Evolutionary conservation across 2,113 vertebrate genomes (phyloP).

Genomic region (Empidonax traillii): DNA sequence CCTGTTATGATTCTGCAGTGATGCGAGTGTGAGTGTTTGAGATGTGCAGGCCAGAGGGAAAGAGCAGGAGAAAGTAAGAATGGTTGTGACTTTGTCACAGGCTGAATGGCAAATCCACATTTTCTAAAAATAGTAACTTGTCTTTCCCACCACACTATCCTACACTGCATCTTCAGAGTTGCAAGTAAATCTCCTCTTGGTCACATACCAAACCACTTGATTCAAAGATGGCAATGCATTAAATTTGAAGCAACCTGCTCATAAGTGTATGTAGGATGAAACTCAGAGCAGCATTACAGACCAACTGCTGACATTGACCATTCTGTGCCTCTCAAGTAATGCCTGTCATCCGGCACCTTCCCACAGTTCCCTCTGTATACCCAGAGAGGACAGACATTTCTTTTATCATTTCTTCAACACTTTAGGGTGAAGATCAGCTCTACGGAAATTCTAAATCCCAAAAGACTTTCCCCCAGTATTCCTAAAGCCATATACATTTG

Average conservation of each 20-base stretch:
- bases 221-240: not conserved
- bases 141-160: not conserved
- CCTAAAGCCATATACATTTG: rapidly evolving
- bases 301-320: not conserved
- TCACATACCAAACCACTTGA: not conserved
- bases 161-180: not conserved
- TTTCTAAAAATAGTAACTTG: not conserved
- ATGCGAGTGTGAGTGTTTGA: not conserved
- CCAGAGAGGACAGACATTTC: not conserved
- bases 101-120: not conserved
- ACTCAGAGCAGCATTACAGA: not conserved
- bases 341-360: not conserved
- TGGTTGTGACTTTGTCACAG: not conserved
- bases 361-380: not conserved
- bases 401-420: not conserved
- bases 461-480: not conserved
- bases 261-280: not conserved
- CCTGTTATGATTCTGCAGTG: not conserved
- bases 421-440: not conserved
- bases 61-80: not conserved
- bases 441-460: not conserved
- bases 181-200: not conserved
- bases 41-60: not conserved
- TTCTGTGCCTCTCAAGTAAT: not conserved
- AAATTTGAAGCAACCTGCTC: not conserved